These are phyloP conservation scores for Cinara cedri DNA, from an alignment of 2,888 invertebrate genomes.

Conservation along the genomic window DNA sequence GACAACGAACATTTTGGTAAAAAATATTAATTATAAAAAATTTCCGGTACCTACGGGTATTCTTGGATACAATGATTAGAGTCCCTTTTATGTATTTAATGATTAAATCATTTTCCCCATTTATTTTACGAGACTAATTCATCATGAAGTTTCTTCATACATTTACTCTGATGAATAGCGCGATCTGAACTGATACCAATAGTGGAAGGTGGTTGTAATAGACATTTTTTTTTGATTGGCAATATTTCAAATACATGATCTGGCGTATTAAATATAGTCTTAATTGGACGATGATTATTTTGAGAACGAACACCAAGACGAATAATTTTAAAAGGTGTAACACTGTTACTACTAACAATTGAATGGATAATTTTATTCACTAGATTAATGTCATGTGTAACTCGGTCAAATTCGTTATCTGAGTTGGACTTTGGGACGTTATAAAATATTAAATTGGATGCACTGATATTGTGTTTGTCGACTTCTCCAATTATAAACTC, in stretches of 20 bases:
- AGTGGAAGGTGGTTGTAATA: constrained; percentile 15
- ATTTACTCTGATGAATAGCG: constrained; percentile 3
- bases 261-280: background rate
- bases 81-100: constrained; percentile 25
- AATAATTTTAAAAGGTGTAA: constrained; percentile 15
- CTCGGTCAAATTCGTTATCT: background rate
- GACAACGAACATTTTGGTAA: no score
- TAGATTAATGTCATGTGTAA: background rate
- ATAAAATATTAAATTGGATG: constrained; percentile 33
- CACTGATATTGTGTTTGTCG: background rate
- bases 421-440: constrained; percentile 5
- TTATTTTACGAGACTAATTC: constrained; percentile 7
- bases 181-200: constrained; percentile 31
- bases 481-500: constrained; percentile 20
- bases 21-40: no score
- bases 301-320: background rate
- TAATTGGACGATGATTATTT: constrained; percentile 11
- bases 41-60: no score
- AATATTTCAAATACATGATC: constrained; percentile 13
- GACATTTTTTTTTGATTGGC: background rate
- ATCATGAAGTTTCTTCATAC: constrained; percentile 15
- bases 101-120: constrained; percentile 21
- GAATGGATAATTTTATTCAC: constrained; percentile 2
- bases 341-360: background rate
- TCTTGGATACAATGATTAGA: background rate